These are phyloP conservation scores for Mystacides longicornis DNA, from an alignment of 2,888 invertebrate genomes.

Conservation along the genomic window DNA sequence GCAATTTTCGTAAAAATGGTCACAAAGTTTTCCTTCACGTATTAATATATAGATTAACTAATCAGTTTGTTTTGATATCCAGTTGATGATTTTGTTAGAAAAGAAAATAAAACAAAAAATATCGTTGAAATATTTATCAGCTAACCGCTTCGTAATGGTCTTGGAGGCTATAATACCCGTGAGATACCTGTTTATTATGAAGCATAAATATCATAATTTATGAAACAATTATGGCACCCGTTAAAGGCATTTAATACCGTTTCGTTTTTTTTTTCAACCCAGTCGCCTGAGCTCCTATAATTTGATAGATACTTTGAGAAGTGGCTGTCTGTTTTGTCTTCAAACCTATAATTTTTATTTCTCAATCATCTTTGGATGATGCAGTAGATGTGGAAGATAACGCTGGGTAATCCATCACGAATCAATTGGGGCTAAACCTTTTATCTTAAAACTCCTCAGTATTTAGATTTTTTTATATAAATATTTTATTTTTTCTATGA, in stretches of 20 bases:
- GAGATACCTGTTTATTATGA: not conserved
- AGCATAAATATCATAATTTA: not conserved
- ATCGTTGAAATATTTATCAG: too few species aligned
- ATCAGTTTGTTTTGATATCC: too few species aligned
- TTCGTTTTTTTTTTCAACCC: not conserved
- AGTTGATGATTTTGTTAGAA: too few species aligned
- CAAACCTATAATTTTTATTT: not conserved
- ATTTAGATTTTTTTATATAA: too few species aligned
- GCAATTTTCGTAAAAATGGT: too few species aligned
- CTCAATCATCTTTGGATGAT: not conserved
- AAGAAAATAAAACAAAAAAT: too few species aligned
- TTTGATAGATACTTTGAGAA: not conserved
- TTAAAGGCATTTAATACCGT: not conserved
- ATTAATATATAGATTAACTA: too few species aligned
- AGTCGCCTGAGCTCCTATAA: not conserved
- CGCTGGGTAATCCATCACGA: not conserved
- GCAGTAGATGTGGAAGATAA: not conserved
- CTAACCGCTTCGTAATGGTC: too few species aligned
- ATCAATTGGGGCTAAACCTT: conserved; percentile 1
- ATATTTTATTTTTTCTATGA: too few species aligned
- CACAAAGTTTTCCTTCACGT: too few species aligned
- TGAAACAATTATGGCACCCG: not conserved
- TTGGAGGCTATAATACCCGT: too few species aligned
- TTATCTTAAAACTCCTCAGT: too few species aligned
- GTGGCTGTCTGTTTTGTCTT: not conserved